Conservation (phyloP, 2,888 invertebrate genomes). For the Drosophila maculinotata region DNA sequence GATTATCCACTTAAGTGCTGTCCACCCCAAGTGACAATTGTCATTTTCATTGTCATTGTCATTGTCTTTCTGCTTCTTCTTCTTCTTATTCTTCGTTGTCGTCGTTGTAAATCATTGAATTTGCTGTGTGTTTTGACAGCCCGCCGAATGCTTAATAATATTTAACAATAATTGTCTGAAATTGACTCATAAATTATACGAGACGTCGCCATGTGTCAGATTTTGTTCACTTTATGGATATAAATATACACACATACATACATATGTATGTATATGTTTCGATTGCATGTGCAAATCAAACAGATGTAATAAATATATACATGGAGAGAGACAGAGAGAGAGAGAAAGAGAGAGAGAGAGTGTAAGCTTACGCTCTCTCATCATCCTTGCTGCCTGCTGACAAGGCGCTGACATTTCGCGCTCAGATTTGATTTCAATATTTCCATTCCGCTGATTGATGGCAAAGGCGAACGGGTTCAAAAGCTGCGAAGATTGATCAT, state of each 20-base stretch:
- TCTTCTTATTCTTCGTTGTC: conserved; percentile 8
- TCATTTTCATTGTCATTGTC: conserved; percentile 44
- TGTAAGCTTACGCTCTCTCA: conserved; percentile 28
- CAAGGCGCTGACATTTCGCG: conserved; percentile 70
- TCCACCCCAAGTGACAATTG: conserved; percentile 76
- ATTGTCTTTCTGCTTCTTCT: conserved; percentile 21
- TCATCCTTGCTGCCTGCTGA: conserved; percentile 57
- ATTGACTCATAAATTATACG: conserved; percentile 83
- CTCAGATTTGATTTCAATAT: conserved; percentile 77
- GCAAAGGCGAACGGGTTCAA: conserved; percentile 48
- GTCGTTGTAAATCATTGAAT: conserved; percentile 78
- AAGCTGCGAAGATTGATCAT: conserved; percentile 55
- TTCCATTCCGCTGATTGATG: conserved; percentile 54
- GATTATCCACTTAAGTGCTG: conserved; percentile 79
- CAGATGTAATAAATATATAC: no score
- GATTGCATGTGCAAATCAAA: conserved; percentile 55
- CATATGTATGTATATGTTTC: conserved; percentile 5
- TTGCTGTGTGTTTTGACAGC: conserved; percentile 80
- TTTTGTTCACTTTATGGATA: conserved; percentile 68
- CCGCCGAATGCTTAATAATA: conserved; percentile 83
- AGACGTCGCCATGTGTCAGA: conserved; percentile 73
- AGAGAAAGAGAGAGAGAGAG: neutral
- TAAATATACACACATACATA: conserved; percentile 32
- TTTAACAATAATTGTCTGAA: conserved; percentile 84
- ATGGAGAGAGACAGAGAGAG: conserved; percentile 8